Percentiles rank a stretch among this genome's conserved stretches.
These are phyloP conservation scores for Eustalomyia histrio DNA, from an alignment of 2,888 invertebrate genomes.

Conservation along the genomic window DNA sequence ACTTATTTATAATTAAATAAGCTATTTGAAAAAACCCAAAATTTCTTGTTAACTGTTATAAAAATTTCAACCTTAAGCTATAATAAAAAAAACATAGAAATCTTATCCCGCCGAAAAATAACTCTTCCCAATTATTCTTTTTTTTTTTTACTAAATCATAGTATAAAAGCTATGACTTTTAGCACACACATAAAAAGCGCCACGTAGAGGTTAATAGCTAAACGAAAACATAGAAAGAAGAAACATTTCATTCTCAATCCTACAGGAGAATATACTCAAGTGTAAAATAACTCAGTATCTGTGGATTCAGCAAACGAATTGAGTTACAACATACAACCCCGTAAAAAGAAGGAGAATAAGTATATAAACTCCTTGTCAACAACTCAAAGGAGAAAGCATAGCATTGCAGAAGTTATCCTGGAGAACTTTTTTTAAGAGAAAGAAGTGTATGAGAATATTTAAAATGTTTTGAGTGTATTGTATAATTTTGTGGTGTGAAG, in stretches of 20 bases:
- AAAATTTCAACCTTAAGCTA: background rate
- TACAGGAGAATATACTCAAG: background rate
- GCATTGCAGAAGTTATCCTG: background rate
- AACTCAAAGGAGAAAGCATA: background rate
- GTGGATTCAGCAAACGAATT: background rate
- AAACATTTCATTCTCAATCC: background rate
- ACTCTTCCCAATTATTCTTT: background rate
- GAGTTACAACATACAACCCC: background rate
- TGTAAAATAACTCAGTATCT: background rate
- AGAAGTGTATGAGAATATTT: background rate
- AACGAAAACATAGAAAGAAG: background rate
- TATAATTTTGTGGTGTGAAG: background rate
- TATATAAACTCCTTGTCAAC: background rate
- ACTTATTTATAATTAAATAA: too few relatives aligned
- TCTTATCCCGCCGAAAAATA: background rate
- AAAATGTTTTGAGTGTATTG: background rate
- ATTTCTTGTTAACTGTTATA: background rate
- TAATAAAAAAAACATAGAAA: background rate
- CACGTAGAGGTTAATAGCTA: background rate
- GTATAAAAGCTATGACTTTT: background rate
- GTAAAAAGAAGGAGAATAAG: background rate
- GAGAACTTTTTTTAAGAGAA: background rate
- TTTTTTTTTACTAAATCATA: background rate
- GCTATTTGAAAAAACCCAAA: too few relatives aligned
- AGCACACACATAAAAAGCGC: background rate